phyloP scores from a whole-genome alignment of 2,888 invertebrate genomes.

The Drosophila pullipes region DNA sequence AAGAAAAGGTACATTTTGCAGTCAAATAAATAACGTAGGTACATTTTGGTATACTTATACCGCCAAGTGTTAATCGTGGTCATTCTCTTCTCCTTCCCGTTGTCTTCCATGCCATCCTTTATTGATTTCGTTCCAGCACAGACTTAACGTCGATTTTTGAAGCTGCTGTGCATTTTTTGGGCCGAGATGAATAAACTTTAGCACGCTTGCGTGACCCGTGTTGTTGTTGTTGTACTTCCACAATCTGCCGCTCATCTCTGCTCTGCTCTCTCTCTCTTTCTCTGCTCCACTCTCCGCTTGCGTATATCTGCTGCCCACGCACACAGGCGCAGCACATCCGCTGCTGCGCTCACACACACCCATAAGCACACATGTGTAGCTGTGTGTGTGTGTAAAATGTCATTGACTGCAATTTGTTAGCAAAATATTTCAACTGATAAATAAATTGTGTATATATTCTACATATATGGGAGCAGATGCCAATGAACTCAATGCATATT shows the following conservation, averaged over 20 bases:
- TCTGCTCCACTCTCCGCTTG: conserved; percentile 10
- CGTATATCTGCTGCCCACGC: conserved; percentile 37
- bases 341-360: conserved; percentile 24
- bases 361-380: conserved; percentile 22
- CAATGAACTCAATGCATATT: conserved; percentile 69
- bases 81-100: conserved; percentile 9
- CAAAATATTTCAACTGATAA: conserved; percentile 79
- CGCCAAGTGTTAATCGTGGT: not conserved
- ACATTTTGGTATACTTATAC: not conserved
- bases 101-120: not conserved
- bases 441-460: conserved; percentile 62
- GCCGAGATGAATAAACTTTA: conserved; percentile 74
- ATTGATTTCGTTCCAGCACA: conserved; percentile 9
- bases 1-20: not conserved
- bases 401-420: conserved; percentile 83
- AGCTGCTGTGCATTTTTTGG: conserved; percentile 63
- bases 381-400: conserved; percentile 56
- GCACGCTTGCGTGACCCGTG: conserved; percentile 74
- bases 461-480: conserved; percentile 46
- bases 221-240: conserved; percentile 29
- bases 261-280: conserved; percentile 11
- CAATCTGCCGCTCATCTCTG: conserved; percentile 22
- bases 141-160: conserved; percentile 59
- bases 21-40: not conserved
- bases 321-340: conserved; percentile 62